A percentile compares a stretch with the other conserved stretches of the same genome.
phyloP scores from a whole-genome alignment of 2,113 vertebrate genomes.

The Bos taurus region DNA sequence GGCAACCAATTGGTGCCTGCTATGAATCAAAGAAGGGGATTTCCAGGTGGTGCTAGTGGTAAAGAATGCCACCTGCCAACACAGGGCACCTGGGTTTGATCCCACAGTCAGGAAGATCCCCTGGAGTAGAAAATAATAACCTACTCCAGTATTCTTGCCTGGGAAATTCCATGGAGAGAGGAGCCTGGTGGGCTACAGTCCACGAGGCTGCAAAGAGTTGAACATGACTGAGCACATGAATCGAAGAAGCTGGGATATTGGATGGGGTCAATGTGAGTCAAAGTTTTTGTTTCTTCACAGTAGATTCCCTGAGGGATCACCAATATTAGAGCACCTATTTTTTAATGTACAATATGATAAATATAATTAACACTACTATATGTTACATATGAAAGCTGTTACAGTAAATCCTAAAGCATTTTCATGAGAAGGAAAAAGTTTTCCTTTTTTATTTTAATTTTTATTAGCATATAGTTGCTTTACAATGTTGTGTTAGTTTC shows the following conservation, averaged over 20 bases:
- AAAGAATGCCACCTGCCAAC: not conserved
- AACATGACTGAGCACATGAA: not conserved
- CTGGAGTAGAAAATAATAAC: not conserved
- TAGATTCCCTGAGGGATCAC: not conserved
- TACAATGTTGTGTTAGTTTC: not conserved
- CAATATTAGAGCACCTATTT: not conserved
- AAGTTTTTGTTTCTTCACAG: not conserved
- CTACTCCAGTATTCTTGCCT: not conserved
- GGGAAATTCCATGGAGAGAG: not conserved
- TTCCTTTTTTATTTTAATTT: not conserved
- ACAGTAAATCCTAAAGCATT: not conserved
- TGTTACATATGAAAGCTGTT: not conserved
- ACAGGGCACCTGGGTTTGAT: not conserved
- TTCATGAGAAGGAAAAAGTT: not conserved
- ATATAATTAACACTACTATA: not conserved
- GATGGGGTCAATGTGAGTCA: not conserved
- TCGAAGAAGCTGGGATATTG: not conserved
- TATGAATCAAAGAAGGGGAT: not conserved
- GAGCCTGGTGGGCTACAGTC: not conserved
- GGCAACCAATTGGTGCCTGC: not conserved
- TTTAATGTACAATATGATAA: not conserved
- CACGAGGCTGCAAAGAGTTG: not conserved
- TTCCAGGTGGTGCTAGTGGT: not conserved
- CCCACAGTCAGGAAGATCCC: not conserved
- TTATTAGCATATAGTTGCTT: not conserved